These are phyloP conservation scores for Charadrius vociferus DNA, from an alignment of 2,113 vertebrate genomes.

Conservation along the genomic window DNA sequence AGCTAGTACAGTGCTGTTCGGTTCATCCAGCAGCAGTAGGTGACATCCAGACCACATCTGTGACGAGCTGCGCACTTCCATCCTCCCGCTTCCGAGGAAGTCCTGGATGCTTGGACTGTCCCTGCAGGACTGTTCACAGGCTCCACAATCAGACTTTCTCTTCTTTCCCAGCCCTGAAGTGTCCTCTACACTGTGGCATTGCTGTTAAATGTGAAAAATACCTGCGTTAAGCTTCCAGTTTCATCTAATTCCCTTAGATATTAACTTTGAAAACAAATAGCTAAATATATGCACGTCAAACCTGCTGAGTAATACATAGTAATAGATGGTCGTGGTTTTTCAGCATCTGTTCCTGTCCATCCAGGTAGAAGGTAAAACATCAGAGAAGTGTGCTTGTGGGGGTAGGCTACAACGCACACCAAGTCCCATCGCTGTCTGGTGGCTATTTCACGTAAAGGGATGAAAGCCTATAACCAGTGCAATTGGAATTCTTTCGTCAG, in stretches of 20 bases:
- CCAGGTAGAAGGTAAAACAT: background rate
- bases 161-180: background rate
- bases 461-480: background rate
- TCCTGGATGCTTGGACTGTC: background rate
- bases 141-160: background rate
- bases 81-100: background rate
- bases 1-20: background rate
- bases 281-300: background rate
- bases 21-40: background rate
- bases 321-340: background rate
- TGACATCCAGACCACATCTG: background rate
- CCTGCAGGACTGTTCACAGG: background rate
- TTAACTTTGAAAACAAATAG: background rate
- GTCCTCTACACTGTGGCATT: background rate
- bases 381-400: background rate
- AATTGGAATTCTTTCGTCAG: background rate
- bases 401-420: background rate
- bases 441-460: background rate
- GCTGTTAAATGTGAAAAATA: background rate
- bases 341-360: background rate
- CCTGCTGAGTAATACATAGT: background rate
- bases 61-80: background rate
- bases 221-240: background rate
- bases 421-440: background rate
- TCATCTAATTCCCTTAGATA: background rate